These are phyloP conservation scores for Beroe forskalii DNA, from an alignment of 37 sponge, comb jelly and placozoan genomes.

Conservation along the genomic window DNA sequence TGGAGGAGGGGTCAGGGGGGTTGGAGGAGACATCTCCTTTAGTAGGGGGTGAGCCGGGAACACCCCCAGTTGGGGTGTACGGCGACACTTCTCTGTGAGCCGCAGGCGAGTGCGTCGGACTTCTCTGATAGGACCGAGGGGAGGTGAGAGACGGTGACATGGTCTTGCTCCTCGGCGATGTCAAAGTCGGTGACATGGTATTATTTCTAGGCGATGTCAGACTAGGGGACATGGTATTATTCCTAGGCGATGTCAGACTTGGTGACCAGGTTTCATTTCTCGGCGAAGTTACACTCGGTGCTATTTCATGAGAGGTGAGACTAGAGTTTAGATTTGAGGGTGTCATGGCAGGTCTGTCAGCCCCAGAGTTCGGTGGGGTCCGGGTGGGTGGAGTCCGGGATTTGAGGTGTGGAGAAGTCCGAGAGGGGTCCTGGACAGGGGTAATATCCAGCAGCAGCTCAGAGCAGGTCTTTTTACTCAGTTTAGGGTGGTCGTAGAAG, in stretches of 20 bases:
- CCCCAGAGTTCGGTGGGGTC: neutral
- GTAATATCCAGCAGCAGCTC: neutral
- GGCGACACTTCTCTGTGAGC: neutral
- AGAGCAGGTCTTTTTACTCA: slow-evolving; percentile 1
- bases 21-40: neutral
- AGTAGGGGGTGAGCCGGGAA: neutral
- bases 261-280: neutral
- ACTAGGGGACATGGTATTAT: neutral
- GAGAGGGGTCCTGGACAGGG: neutral
- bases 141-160: neutral
- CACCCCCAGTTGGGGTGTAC: neutral
- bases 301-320: neutral
- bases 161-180: neutral
- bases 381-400: neutral
- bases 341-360: neutral
- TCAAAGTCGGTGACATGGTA: neutral
- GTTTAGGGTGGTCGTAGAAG: slow-evolving; percentile 40
- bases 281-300: neutral
- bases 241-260: neutral
- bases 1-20: neutral
- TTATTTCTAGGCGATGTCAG: neutral
- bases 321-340: neutral
- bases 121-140: neutral
- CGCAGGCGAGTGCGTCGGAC: neutral
- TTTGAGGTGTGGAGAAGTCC: too few species aligned